phyloP scores from a whole-genome alignment of 2,888 invertebrate genomes.

The Nemotelus nigrinus region DNA sequence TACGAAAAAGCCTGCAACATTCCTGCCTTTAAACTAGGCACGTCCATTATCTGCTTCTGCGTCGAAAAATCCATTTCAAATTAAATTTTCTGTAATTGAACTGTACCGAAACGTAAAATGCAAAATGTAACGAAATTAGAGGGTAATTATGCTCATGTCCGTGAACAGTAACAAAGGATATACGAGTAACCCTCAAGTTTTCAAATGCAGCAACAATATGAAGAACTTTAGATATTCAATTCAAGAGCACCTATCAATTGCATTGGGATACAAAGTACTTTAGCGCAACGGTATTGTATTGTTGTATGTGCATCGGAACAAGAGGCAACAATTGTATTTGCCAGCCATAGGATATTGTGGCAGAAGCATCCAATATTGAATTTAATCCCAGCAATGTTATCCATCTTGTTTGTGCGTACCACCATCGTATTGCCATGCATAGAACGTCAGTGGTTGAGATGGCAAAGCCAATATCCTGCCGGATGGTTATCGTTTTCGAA shows the following conservation, averaged over 20 bases:
- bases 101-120: neutral
- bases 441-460: too few species aligned
- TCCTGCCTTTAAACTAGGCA: too few species aligned
- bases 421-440: too few species aligned
- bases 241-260: neutral
- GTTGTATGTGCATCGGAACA: too few species aligned
- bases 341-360: neutral
- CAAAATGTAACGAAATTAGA: slow-evolving; percentile 24
- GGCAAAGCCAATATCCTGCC: too few species aligned
- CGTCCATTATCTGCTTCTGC: too few species aligned
- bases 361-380: slow-evolving; percentile 5
- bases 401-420: neutral
- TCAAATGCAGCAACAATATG: too few species aligned
- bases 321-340: slow-evolving; percentile 13
- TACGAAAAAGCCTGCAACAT: too few species aligned
- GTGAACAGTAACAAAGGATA: neutral
- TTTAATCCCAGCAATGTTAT: slow-evolving; percentile 16
- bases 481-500: neutral
- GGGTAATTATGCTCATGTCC: slow-evolving; percentile 16
- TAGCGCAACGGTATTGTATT: neutral
- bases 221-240: neutral
- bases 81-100: slow-evolving; percentile 18
- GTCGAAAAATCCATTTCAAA: neutral
- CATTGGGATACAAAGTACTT: neutral
- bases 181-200: too few species aligned